These are phyloP conservation scores for Phylloscopus trochilus DNA, from an alignment of 2,113 vertebrate species.

Conservation along the genomic window DNA sequence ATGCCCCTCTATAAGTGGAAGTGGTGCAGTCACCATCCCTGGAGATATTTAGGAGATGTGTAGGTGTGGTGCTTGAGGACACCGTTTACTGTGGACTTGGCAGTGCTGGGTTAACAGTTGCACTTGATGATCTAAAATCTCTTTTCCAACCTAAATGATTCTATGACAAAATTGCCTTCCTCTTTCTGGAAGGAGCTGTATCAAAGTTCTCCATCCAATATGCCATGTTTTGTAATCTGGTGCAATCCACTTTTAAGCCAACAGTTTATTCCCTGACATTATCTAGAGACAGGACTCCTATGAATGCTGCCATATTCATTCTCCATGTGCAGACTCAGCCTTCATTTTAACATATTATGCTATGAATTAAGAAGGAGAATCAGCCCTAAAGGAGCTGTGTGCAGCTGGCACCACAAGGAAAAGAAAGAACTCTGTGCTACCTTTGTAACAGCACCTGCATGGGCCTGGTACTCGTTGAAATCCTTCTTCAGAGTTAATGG, in stretches of 20 bases:
- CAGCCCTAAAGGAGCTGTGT: neutral
- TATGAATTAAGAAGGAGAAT: neutral
- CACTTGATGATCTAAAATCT: neutral
- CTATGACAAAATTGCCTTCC: neutral
- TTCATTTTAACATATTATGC: neutral
- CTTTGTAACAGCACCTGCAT: constrained; percentile 88
- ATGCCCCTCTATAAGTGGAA: neutral
- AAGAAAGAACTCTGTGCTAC: constrained; percentile 58
- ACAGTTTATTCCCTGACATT: neutral
- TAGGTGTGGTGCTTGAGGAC: neutral
- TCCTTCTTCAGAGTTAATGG: constrained; percentile 82
- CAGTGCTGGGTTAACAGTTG: neutral
- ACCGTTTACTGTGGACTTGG: neutral
- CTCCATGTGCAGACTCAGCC: neutral
- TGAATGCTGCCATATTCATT: neutral
- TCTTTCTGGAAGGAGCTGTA: neutral
- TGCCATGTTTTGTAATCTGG: neutral
- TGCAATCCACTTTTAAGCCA: neutral
- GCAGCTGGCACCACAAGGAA: neutral
- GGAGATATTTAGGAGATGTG: neutral
- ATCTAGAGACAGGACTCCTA: neutral
- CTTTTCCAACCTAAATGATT: neutral
- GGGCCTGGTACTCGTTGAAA: constrained; percentile 87
- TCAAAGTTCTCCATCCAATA: neutral
- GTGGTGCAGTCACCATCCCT: neutral